phyloP scores from a whole-genome alignment of 1,140 invertebrate species.

The Oreohelix idahoensis region DNA sequence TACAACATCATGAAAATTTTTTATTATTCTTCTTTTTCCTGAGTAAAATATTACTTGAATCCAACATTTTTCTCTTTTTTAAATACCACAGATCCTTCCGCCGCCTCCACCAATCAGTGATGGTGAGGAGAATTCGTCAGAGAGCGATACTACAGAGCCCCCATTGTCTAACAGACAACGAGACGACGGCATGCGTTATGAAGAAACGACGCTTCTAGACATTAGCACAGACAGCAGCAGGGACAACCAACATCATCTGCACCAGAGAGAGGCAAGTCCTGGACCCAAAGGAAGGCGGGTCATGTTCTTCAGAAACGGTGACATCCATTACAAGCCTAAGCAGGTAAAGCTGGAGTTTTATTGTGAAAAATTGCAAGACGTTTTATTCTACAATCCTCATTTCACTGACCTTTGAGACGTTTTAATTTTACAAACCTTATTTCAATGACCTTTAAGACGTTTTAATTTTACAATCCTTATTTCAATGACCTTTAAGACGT shows the following conservation, averaged over 20 bases:
- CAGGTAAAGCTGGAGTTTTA: too few species aligned
- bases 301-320: constrained; percentile 93
- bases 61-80: too few species aligned
- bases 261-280: background rate
- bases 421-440: too few species aligned
- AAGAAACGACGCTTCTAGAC: constrained; percentile 27
- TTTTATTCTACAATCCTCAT: too few species aligned
- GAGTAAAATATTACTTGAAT: too few species aligned
- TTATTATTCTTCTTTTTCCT: too few species aligned
- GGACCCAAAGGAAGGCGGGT: constrained; percentile 75
- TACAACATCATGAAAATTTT: too few species aligned
- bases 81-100: background rate
- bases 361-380: too few species aligned
- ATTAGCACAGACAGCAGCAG: constrained; percentile 2
- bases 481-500: too few species aligned
- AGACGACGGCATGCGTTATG: background rate
- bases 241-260: background rate
- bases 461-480: too few species aligned
- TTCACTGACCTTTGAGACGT: too few species aligned
- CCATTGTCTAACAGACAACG: background rate
- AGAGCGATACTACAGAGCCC: background rate
- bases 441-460: too few species aligned
- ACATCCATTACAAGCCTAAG: constrained; percentile 90
- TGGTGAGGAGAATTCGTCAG: background rate
- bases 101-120: background rate